These are phyloP conservation scores for Xestoiulus laeticollis DNA, from an alignment of 2,888 invertebrate genomes.

Conservation along the genomic window DNA sequence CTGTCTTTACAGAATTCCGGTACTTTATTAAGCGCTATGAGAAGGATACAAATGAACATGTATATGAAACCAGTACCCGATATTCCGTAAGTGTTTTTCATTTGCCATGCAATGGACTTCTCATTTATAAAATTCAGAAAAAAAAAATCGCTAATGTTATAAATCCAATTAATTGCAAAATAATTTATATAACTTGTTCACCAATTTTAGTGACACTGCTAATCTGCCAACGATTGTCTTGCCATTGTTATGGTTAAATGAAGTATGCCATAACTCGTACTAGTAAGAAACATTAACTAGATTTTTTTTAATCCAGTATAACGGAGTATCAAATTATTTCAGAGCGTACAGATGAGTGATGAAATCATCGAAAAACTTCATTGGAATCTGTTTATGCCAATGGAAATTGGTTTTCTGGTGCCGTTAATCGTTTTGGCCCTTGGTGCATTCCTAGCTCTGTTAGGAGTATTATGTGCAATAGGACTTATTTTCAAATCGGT, in stretches of 20 bases:
- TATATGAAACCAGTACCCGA: constrained; percentile 42
- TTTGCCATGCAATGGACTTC: neutral
- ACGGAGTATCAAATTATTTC: neutral
- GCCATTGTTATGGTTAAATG: constrained; percentile 52
- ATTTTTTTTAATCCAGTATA: neutral
- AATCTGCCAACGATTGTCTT: constrained; percentile 49
- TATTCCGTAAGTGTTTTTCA: constrained; percentile 36
- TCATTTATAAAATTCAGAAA: neutral
- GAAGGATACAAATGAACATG: constrained; percentile 51
- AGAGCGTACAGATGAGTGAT: constrained; percentile 49
- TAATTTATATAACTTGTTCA: neutral
- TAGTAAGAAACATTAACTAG: neutral
- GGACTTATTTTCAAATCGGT: constrained; percentile 49
- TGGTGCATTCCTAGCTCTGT: constrained; percentile 23
- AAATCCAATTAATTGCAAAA: too few species aligned
- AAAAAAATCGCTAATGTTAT: neutral
- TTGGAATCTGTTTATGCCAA: constrained; percentile 23
- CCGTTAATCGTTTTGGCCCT: constrained; percentile 41
- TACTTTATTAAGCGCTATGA: constrained; percentile 40
- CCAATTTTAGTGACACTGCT: constrained; percentile 44
- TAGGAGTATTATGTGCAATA: constrained; percentile 48
- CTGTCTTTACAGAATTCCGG: constrained; percentile 47
- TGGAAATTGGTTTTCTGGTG: constrained; percentile 39
- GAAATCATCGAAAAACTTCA: constrained; percentile 40
- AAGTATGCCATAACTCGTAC: constrained; percentile 4